Percentiles rank a stretch among this genome's conserved stretches.
Evolutionary conservation across 1,140 invertebrate genomes (phyloP).

Genomic region (Drosophila ananassae): DNA sequence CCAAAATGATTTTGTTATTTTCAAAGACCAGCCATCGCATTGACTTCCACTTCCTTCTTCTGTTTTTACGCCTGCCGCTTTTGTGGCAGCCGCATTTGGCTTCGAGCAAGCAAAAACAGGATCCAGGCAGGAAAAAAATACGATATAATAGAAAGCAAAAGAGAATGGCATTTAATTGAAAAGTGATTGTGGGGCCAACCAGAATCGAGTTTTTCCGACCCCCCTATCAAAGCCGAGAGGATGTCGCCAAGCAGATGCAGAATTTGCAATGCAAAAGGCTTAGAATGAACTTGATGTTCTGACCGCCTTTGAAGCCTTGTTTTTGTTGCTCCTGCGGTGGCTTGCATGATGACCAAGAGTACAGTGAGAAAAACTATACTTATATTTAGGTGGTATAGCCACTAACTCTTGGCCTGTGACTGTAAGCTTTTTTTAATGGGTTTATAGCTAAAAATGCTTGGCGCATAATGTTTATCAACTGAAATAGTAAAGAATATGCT

Average conservation of each 20-base stretch:
- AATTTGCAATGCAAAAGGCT: slow-evolving; percentile 58
- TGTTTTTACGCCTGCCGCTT: slow-evolving; percentile 16
- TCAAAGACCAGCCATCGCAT: slow-evolving; percentile 10
- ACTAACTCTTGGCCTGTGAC: too few species aligned
- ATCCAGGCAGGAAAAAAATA: slow-evolving; percentile 14
- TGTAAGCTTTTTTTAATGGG: too few species aligned
- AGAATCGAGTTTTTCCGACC: slow-evolving; percentile 1
- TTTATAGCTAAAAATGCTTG: too few species aligned
- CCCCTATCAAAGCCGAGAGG: neutral
- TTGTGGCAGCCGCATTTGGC: slow-evolving; percentile 26
- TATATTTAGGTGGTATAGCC: too few species aligned
- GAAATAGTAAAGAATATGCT: neutral
- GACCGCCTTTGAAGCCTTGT: slow-evolving; percentile 34
- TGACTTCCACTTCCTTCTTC: neutral
- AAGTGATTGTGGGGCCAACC: slow-evolving; percentile 52
- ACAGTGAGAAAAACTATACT: neutral
- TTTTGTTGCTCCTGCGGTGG: slow-evolving; percentile 24
- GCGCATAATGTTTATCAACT: neutral
- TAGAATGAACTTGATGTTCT: slow-evolving; percentile 38
- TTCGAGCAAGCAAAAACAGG: slow-evolving; percentile 13
- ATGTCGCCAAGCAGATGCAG: slow-evolving; percentile 26
- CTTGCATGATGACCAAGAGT: slow-evolving; percentile 23
- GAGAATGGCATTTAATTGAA: slow-evolving; percentile 68
- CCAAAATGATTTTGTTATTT: slow-evolving; percentile 43
- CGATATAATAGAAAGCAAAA: slow-evolving; percentile 34